Base-by-base conservation (phyloP, 2,888 invertebrate species). In the Scaptomyza cyrtandrae region DNA sequence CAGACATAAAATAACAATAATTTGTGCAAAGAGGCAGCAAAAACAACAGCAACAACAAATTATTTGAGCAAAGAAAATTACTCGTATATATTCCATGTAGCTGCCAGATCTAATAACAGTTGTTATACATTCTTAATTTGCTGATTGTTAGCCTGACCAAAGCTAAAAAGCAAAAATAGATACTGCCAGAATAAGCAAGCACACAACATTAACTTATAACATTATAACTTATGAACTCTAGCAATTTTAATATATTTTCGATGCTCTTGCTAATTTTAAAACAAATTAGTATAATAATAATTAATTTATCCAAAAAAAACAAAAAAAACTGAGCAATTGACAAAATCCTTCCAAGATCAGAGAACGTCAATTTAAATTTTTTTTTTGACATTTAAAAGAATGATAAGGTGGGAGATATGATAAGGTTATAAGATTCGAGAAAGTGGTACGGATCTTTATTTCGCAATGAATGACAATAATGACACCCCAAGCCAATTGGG, bases 1-100 rank as follows among this genome's bases (percentile, higher is more conserved):
- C 88, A 83, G 88, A 87, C 83, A 83, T 83, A 71, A 81, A 83
- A 83, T 83, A 87, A 87, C 83, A 83, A 83, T 83, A 83, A 83
- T 83, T 83, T 87, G 77, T 68, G 54, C 66, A 52, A 69, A 80
- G 69, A 66, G 56, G 41, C 69, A 77, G 50, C 29, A 63, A 35
- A n/a, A n/a, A n/a, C 46, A 60, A 61, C 58, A 79, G 74, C 49
- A 74, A 49, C 58, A 58, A 50, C 60, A 65, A 81, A 84, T 71
- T 71, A 80, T 77, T 82, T 67, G 73, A 49, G 49, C 79, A 63
- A 58, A 78, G 71, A 75, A 75, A 75, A 75, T 77, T 77, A 75
- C 75, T 67, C 77, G 60, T 74, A 66, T 77, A 75, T 71, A 75
- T 71, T 67, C 62, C 76, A 75, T 75, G 79, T 72, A 65, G 76